phyloP scores from a whole-genome alignment of 2,888 invertebrate species.

The Mimachlamys varia region DNA sequence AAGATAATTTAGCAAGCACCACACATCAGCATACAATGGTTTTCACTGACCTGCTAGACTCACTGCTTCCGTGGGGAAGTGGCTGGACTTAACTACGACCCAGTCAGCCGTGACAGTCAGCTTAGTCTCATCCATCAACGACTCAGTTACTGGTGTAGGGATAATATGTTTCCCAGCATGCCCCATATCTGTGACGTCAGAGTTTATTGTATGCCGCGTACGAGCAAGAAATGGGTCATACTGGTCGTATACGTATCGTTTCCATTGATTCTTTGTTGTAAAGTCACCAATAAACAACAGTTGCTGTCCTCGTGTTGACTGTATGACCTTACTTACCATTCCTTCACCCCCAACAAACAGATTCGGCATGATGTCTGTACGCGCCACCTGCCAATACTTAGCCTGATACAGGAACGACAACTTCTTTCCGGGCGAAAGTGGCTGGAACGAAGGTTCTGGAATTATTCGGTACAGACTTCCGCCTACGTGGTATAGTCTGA shows the following conservation, averaged over 20 bases:
- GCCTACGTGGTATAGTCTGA: slow-evolving; percentile 62
- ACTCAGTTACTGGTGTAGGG: slow-evolving; percentile 54
- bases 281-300: slow-evolving; percentile 49
- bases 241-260: slow-evolving; percentile 44
- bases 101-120: slow-evolving; percentile 56
- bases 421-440: slow-evolving; percentile 49
- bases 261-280: slow-evolving; percentile 44
- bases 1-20: neutral
- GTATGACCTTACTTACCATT: slow-evolving; percentile 39
- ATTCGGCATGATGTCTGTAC: slow-evolving; percentile 52
- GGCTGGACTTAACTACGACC: slow-evolving; percentile 58
- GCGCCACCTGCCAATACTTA: slow-evolving; percentile 44
- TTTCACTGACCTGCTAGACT: slow-evolving; percentile 63
- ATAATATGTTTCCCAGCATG: slow-evolving; percentile 46
- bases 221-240: slow-evolving; percentile 45
- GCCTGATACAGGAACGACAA: slow-evolving; percentile 47
- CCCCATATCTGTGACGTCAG: slow-evolving; percentile 47
- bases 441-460: slow-evolving; percentile 50
- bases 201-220: slow-evolving; percentile 48
- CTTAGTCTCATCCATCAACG: slow-evolving; percentile 37
- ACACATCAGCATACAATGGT: too few relatives aligned
- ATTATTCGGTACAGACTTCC: slow-evolving; percentile 64
- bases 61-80: slow-evolving; percentile 57
- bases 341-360: slow-evolving; percentile 50
- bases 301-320: slow-evolving; percentile 37